These are phyloP conservation scores for Orchestia grillus DNA, from an alignment of 1,140 invertebrate species.

Conservation along the genomic window DNA sequence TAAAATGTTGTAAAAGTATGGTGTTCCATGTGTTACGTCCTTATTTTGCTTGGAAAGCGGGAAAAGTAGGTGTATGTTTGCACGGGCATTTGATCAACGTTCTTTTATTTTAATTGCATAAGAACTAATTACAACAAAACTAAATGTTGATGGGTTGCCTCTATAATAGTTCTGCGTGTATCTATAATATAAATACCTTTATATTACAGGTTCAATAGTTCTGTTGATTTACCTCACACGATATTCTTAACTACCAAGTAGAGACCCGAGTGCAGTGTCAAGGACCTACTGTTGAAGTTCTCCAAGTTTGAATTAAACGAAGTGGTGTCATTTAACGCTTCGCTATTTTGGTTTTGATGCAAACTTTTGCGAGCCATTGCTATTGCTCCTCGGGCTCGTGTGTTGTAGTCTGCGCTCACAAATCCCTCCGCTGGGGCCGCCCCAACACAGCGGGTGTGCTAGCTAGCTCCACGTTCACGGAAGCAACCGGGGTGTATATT, in stretches of 20 bases:
- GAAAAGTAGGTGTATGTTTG: neutral
- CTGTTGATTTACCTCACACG: neutral
- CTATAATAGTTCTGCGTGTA: neutral
- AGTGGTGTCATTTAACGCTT: neutral
- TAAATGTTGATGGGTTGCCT: neutral
- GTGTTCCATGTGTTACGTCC: neutral
- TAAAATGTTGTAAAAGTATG: neutral
- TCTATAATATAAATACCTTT: neutral
- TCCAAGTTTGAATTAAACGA: neutral
- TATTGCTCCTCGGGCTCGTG: neutral
- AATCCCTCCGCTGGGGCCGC: too few relatives aligned
- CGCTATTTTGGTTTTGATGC: neutral
- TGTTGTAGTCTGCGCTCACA: too few relatives aligned
- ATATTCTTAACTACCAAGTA: neutral
- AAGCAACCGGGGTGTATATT: neutral
- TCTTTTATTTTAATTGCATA: neutral
- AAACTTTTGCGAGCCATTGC: too few relatives aligned
- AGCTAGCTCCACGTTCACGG: too few relatives aligned
- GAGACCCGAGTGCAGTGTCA: neutral
- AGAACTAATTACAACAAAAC: neutral
- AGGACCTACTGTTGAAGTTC: neutral
- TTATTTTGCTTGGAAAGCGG: neutral
- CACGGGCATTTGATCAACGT: neutral
- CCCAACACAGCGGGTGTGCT: too few relatives aligned
- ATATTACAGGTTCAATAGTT: neutral